Base-by-base conservation (phyloP, 2,113 vertebrate species). In the Brachirus orientalis region DNA sequence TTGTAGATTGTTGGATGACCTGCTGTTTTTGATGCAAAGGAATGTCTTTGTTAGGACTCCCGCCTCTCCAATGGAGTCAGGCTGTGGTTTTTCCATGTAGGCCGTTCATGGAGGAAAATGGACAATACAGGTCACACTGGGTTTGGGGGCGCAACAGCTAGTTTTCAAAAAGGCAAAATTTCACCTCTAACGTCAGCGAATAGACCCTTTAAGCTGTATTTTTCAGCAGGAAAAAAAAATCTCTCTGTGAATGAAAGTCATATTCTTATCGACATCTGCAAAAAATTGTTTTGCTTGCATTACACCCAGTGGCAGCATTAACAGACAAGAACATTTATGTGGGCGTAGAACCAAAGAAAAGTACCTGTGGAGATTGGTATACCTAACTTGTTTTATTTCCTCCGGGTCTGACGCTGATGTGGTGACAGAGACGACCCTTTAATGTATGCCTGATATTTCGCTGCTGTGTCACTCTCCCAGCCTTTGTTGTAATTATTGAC, bases 401-500 rank as follows among this genome's bases (percentile, higher is more conserved):
- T 18, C 35, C 46, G 40, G 33, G 17, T 47, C 41, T 50, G 14
- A 58, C 11, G 58, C 46, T 16, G 51, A 67, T 58, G 41, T 43
- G 48, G 57, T 16, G 69, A 69, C 28, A 64, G 56, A 28, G 68
- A 41, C 20, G 9, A 7, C 18, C n/a, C 35, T 48, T 13, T 69
- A 45, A 81, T 69, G 44, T 56, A 76, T 71, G 75, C 64, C 63
- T 51, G 22, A 51, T 56, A 57, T 75, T 65, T 80, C 77, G 55
- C 52, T 44, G 14, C 58, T 18, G 56, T 46, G 74, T 77, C 77
- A 63, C 73, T 77, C 48, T 63, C 44, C 33, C 40, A 65, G 77
- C 76, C 71, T 69, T 46, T 75, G n/a, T 45, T 81, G 69, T 77
- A 81, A 88, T 84, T 89, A 82, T 80, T 90, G 88, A 90, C 86